These are phyloP conservation scores for Micrasema minimum DNA, from an alignment of 1,140 invertebrate species.

Conservation along the genomic window DNA sequence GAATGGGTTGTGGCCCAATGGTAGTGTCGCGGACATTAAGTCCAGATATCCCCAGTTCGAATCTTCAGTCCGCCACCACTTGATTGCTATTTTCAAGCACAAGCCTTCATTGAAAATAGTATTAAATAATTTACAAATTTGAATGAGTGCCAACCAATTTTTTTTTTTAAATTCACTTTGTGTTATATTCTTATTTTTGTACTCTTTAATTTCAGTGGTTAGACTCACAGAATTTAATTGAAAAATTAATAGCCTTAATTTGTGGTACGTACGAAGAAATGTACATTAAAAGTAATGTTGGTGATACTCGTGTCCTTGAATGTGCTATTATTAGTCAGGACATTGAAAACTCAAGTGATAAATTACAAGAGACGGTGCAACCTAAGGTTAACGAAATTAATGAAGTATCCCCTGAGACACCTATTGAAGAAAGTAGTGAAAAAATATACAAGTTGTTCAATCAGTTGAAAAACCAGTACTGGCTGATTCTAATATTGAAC, in stretches of 20 bases:
- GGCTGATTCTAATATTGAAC: no score
- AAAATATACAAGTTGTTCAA: background rate
- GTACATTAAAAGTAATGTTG: background rate
- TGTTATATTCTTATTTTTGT: no score
- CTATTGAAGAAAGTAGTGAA: background rate
- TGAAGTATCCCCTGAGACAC: background rate
- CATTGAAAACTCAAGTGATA: slow-evolving; percentile 13
- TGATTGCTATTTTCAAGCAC: no score
- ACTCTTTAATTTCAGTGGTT: slow-evolving; percentile 80
- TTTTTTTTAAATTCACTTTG: no score
- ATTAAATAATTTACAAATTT: no score
- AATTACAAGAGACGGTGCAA: background rate
- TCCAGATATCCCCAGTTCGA: no score
- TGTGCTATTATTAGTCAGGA: slow-evolving; percentile 2
- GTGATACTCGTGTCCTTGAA: background rate
- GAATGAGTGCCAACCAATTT: no score
- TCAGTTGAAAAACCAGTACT: no score
- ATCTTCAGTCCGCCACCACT: no score
- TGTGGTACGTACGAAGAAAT: slow-evolving; percentile 73
- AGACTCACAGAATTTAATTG: slow-evolving; percentile 85
- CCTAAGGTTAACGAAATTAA: slow-evolving; percentile 7
- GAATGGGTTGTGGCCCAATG: no score
- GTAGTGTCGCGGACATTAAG: no score
- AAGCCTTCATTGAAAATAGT: no score
- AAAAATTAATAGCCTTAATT: slow-evolving; percentile 83